phyloP scores from a whole-genome alignment of 2,113 vertebrate species.

The Tupaia tana region DNA sequence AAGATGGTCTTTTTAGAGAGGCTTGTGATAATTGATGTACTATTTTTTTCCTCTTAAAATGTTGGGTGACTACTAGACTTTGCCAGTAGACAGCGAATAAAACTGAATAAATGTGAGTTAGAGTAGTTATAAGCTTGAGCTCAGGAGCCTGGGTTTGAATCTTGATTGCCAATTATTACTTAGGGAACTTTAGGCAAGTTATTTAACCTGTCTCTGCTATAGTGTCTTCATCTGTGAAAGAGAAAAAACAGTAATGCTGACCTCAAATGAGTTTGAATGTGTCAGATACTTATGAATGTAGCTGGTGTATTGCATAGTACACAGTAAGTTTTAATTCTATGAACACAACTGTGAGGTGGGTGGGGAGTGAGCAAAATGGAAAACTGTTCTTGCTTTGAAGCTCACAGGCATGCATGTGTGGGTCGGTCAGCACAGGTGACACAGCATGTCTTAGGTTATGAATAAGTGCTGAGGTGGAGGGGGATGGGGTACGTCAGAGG shows the following conservation, averaged over 20 bases:
- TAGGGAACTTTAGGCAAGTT: not conserved
- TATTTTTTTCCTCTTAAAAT: constrained; percentile 1
- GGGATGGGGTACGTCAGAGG: not conserved
- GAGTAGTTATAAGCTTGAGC: not conserved
- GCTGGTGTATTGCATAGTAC: not conserved
- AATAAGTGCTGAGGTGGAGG: not conserved
- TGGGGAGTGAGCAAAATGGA: not conserved
- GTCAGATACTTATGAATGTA: constrained; percentile 36
- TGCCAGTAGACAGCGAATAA: not conserved
- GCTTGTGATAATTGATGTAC: not conserved
- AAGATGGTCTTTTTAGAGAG: not conserved
- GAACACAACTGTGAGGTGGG: not conserved
- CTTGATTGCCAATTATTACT: not conserved
- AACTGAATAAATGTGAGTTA: not conserved
- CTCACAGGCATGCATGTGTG: not conserved
- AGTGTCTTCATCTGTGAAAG: constrained; percentile 44
- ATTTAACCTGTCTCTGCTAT: constrained; percentile 29
- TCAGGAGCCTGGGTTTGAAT: constrained; percentile 14
- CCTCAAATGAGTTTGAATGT: constrained; percentile 17
- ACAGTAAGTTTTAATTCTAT: not conserved
- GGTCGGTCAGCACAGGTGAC: not conserved
- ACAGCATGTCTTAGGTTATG: not conserved
- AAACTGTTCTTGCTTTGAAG: not conserved
- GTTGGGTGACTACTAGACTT: constrained; percentile 2
- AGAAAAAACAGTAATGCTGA: not conserved